Conservation (phyloP, 1,140 invertebrate species). For the Agrypnia vestita region DNA sequence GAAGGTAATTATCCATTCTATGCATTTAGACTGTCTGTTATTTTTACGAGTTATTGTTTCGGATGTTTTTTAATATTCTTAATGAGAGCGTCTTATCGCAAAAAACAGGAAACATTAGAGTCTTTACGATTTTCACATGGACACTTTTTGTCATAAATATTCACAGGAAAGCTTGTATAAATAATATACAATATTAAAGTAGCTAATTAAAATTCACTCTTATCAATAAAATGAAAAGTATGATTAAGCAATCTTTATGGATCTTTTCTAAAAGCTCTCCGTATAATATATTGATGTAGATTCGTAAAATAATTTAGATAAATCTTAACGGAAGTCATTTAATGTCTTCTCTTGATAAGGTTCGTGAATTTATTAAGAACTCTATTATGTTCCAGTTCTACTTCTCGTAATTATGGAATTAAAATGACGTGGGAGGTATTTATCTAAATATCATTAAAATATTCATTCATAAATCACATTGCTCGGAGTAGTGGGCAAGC, state of each 20-base stretch:
- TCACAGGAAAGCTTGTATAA: neutral
- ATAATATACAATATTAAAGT: slow-evolving; percentile 15
- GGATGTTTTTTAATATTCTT: too few relatives aligned
- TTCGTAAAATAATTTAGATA: slow-evolving; percentile 12
- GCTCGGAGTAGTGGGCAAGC: neutral
- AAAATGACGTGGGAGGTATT: neutral
- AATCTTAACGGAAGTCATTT: slow-evolving; percentile 39
- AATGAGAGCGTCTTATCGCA: neutral
- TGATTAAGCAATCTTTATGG: slow-evolving; percentile 31
- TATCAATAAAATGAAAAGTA: slow-evolving; percentile 28
- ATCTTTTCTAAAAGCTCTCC: neutral
- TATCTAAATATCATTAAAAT: neutral
- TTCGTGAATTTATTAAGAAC: slow-evolving; percentile 16
- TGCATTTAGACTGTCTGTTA: too few relatives aligned
- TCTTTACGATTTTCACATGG: slow-evolving; percentile 19
- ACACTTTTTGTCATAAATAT: neutral
- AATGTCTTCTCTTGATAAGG: slow-evolving; percentile 27
- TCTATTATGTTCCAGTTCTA: neutral
- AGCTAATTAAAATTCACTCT: slow-evolving; percentile 35
- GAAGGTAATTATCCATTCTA: too few relatives aligned
- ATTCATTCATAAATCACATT: neutral
- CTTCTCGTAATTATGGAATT: slow-evolving; percentile 15
- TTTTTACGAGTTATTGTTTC: too few relatives aligned
- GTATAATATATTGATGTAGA: slow-evolving; percentile 23
- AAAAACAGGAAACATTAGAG: slow-evolving; percentile 27